These are phyloP conservation scores for Actinemys pallida DNA, from an alignment of 2,113 vertebrate genomes.

Conservation along the genomic window DNA sequence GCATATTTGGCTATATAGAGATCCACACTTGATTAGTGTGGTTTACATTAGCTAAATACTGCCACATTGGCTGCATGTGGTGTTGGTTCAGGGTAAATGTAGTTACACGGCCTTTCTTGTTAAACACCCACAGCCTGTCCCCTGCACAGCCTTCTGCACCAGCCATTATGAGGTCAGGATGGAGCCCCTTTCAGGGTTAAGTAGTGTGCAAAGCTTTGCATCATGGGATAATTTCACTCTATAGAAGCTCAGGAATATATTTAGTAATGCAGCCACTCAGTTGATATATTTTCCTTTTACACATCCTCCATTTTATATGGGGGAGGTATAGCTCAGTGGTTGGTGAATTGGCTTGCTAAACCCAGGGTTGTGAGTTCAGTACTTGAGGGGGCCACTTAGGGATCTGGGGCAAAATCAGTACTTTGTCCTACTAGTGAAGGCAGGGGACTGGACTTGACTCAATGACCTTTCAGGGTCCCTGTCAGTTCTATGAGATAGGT, in stretches of 20 bases:
- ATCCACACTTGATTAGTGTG: not conserved
- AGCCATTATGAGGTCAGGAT: not conserved
- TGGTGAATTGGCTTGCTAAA: no score
- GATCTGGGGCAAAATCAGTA: no score
- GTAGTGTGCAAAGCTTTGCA: not conserved
- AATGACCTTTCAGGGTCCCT: no score
- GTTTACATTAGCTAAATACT: conserved; percentile 12
- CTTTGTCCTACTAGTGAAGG: no score
- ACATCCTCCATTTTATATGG: not conserved
- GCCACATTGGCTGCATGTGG: not conserved
- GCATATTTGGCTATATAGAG: not conserved
- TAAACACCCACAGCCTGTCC: not conserved
- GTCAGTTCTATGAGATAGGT: no score
- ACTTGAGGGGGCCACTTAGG: no score
- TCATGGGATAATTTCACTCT: not conserved
- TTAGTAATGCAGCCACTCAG: not conserved
- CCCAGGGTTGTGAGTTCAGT: no score
- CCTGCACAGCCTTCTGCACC: not conserved
- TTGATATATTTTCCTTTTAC: not conserved
- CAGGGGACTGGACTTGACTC: no score
- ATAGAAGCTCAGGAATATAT: not conserved
- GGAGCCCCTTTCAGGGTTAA: not conserved
- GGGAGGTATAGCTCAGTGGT: no score
- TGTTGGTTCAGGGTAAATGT: not conserved
- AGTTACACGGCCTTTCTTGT: not conserved